These are phyloP conservation scores for Ischnus inquisitorius DNA, from an alignment of 2,888 invertebrate genomes.

Conservation along the genomic window DNA sequence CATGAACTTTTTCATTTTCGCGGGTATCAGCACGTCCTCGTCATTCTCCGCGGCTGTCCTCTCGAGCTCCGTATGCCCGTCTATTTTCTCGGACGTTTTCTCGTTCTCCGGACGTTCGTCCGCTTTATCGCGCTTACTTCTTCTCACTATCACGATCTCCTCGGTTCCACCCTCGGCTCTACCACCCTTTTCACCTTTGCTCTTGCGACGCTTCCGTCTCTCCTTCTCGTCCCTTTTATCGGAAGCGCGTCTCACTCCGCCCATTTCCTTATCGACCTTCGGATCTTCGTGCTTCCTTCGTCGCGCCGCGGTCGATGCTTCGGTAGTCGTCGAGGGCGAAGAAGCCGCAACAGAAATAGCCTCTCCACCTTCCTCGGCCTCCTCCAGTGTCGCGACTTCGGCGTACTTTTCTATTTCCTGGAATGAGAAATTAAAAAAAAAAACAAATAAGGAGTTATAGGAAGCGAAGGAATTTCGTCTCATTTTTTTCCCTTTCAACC, in stretches of 20 bases:
- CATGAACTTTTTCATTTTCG: slow-evolving; percentile 53
- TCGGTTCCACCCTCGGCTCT: slow-evolving; percentile 55
- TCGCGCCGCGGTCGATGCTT: slow-evolving; percentile 48
- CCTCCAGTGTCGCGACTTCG: slow-evolving; percentile 63
- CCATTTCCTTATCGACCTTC: slow-evolving; percentile 63
- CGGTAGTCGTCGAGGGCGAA: slow-evolving; percentile 39
- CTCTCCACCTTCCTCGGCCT: slow-evolving; percentile 46
- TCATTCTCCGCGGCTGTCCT: slow-evolving; percentile 50
- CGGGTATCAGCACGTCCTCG: slow-evolving; percentile 38
- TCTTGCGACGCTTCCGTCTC: slow-evolving; percentile 60
- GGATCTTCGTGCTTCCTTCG: slow-evolving; percentile 65
- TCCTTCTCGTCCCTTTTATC: slow-evolving; percentile 63
- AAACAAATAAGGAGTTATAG: neutral
- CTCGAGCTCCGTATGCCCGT: slow-evolving; percentile 38
- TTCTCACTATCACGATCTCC: slow-evolving; percentile 73
- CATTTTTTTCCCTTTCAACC: slow-evolving; percentile 1
- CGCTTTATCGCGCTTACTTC: slow-evolving; percentile 54
- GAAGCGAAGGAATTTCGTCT: slow-evolving; percentile 11
- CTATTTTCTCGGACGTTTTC: slow-evolving; percentile 39
- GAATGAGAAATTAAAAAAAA: slow-evolving; percentile 45
- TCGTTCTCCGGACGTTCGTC: slow-evolving; percentile 22
- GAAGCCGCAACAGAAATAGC: slow-evolving; percentile 13
- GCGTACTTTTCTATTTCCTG: slow-evolving; percentile 78
- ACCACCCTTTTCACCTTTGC: slow-evolving; percentile 42
- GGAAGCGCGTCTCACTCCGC: slow-evolving; percentile 45